Evolutionary conservation across 23 tunicate species (phyloP).

Genomic region (Clavelina lepadiformis): DNA sequence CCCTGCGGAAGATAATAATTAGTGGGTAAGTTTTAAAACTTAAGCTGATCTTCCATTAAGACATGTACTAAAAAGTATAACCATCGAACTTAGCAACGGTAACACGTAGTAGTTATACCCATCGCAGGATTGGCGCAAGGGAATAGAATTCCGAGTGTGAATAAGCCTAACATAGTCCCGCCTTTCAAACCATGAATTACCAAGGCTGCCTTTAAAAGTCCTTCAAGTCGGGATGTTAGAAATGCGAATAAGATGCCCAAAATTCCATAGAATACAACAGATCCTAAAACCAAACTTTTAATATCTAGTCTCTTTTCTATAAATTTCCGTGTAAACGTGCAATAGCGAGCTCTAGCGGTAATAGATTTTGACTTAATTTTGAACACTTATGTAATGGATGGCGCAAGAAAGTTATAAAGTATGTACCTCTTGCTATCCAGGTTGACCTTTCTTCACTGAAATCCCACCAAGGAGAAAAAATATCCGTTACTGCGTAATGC

Average conservation of each 20-base stretch:
- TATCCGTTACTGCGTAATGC: slow-evolving; percentile 50
- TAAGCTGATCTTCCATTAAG: too few species aligned
- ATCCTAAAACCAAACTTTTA: too few species aligned
- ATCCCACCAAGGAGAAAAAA: slow-evolving; percentile 54
- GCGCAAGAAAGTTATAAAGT: too few species aligned
- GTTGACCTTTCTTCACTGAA: slow-evolving; percentile 25
- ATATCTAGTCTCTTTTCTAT: too few species aligned
- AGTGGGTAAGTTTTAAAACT: too few species aligned
- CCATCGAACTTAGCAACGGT: too few species aligned
- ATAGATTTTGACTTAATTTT: too few species aligned
- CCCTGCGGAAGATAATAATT: too few species aligned
- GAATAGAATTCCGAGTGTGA: slow-evolving; percentile 49
- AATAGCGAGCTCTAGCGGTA: too few species aligned
- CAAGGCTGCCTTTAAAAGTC: slow-evolving; percentile 52
- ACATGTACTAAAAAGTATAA: too few species aligned
- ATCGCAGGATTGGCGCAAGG: slow-evolving; percentile 57
- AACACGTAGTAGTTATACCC: too few species aligned
- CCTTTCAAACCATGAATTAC: slow-evolving; percentile 58
- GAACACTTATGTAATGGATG: slow-evolving; percentile 12
- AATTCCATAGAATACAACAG: slow-evolving; percentile 42
- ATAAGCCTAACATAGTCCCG: slow-evolving; percentile 60
- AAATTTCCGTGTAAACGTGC: too few species aligned
- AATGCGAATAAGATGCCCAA: slow-evolving; percentile 54
- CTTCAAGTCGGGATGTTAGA: slow-evolving; percentile 50
- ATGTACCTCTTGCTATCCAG: slow-evolving; percentile 64